A percentile compares a stretch with the other conserved stretches of the same genome.
Evolutionary conservation across 2,888 invertebrate species (phyloP).

Genomic region (Dicycla oo): DNA sequence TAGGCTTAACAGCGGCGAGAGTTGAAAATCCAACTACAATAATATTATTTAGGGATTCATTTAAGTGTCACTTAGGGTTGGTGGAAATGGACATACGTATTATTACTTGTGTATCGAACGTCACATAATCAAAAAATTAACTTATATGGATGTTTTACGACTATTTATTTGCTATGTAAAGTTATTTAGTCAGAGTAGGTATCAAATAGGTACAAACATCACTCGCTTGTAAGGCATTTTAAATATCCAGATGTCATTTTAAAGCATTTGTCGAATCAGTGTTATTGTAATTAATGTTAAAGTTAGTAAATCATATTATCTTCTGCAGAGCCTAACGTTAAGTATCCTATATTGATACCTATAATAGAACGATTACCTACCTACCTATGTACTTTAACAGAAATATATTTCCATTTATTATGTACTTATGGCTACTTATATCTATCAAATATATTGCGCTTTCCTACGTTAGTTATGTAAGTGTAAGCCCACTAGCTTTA

Average conservation of each 20-base stretch:
- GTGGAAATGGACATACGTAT: no score
- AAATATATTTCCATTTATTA: slow-evolving; percentile 69
- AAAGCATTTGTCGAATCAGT: slow-evolving; percentile 81
- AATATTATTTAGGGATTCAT: no score
- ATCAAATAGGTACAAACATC: slow-evolving; percentile 85
- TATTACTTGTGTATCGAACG: slow-evolving; percentile 67
- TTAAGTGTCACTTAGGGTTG: no score
- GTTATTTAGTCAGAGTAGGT: slow-evolving; percentile 79
- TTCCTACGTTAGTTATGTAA: slow-evolving; percentile 83
- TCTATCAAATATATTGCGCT: slow-evolving; percentile 83
- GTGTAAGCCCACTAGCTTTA: slow-evolving; percentile 86
- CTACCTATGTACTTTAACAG: slow-evolving; percentile 66
- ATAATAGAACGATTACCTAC: slow-evolving; percentile 69
- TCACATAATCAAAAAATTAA: slow-evolving; percentile 65
- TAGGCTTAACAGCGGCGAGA: no score
- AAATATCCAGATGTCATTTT: slow-evolving; percentile 77
- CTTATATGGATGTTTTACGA: slow-evolving; percentile 62
- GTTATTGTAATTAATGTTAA: slow-evolving; percentile 78
- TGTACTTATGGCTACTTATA: slow-evolving; percentile 86
- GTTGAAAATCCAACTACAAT: no score
- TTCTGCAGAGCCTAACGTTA: slow-evolving; percentile 79
- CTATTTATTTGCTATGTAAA: slow-evolving; percentile 76
- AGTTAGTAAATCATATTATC: slow-evolving; percentile 77
- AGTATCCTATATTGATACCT: slow-evolving; percentile 87
- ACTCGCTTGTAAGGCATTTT: slow-evolving; percentile 79